These are phyloP conservation scores for Drosophila teissieri DNA, from an alignment of 1,140 invertebrate species.

Conservation along the genomic window DNA sequence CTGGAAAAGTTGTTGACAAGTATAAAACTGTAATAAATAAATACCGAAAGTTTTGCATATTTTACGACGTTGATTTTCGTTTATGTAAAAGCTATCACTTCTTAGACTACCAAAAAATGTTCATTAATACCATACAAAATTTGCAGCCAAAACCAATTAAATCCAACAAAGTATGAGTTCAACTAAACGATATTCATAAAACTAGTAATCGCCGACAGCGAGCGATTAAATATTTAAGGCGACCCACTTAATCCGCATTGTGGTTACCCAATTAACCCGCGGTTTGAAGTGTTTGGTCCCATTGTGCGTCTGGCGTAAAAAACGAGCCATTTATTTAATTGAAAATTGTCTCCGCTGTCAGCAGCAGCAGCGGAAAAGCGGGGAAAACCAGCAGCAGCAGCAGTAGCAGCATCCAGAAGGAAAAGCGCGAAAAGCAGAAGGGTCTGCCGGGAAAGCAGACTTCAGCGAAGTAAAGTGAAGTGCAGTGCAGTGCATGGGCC, in stretches of 20 bases:
- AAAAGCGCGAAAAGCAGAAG: constrained; percentile 46
- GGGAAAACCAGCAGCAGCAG: constrained; percentile 24
- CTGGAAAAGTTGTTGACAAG: too few relatives aligned
- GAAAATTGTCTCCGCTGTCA: constrained; percentile 80
- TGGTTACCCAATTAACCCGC: constrained; percentile 34
- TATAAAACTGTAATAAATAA: too few relatives aligned
- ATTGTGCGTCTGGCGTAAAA: constrained; percentile 65
- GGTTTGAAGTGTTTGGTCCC: constrained; percentile 32
- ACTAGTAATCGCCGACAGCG: constrained; percentile 3
- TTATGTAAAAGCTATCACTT: too few relatives aligned
- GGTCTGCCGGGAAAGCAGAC: constrained; percentile 28
- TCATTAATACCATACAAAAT: too few relatives aligned
- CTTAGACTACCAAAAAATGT: too few relatives aligned
- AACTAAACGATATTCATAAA: not conserved
- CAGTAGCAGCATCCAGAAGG: constrained; percentile 10
- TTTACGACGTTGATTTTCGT: too few relatives aligned
- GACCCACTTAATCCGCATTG: constrained; percentile 26
- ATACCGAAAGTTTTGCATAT: too few relatives aligned
- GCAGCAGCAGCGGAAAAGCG: constrained; percentile 40
- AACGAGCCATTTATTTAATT: constrained; percentile 78
- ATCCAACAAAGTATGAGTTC: not conserved
- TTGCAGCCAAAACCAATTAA: not conserved
- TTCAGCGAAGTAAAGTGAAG: constrained; percentile 5
- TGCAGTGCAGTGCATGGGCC: constrained; percentile 16
- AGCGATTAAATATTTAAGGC: constrained; percentile 14